A percentile compares a stretch with the other conserved stretches of the same genome.
Conservation (phyloP, 1,140 invertebrate genomes). For the Sminthurides bifidus region DNA sequence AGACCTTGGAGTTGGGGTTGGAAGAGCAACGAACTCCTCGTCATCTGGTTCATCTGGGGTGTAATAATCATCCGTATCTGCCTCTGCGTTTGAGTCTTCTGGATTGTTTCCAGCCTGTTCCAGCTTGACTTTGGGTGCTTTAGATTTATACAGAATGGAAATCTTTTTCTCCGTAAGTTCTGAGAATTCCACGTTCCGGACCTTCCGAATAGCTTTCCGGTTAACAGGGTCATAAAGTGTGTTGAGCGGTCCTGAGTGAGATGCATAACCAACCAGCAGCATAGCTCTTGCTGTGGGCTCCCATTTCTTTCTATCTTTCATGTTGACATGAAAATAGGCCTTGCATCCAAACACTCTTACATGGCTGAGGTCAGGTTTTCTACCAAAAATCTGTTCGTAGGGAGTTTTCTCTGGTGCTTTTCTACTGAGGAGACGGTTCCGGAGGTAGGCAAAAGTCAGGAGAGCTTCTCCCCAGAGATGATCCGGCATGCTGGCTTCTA, state of each 20-base stretch:
- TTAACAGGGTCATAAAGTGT: not conserved
- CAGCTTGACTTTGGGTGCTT: not conserved
- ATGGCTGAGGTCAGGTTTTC: slow-evolving; percentile 2
- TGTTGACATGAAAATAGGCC: not conserved
- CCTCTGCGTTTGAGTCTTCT: no score
- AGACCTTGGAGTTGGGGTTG: no score
- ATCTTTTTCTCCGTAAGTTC: not conserved
- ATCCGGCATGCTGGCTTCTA: not conserved
- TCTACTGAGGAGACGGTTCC: not conserved
- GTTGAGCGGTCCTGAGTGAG: slow-evolving; percentile 1
- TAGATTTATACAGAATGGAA: not conserved
- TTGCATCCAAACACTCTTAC: slow-evolving; percentile 2
- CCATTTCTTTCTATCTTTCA: not conserved
- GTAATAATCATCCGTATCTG: no score
- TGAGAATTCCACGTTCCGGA: not conserved
- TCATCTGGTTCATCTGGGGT: no score
- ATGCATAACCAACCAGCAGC: slow-evolving; percentile 14
- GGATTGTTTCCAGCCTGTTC: no score
- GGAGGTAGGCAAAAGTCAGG: not conserved
- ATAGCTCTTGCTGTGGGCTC: not conserved
- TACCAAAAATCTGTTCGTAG: not conserved
- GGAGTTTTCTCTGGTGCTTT: slow-evolving; percentile 4
- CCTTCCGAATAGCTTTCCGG: not conserved
- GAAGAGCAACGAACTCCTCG: no score
- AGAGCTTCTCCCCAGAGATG: slow-evolving; percentile 9